Percentiles rank a stretch among this genome's conserved stretches.
Conservation (phyloP, 2,888 invertebrate species). For the Amblyjoppa proteus region DNA sequence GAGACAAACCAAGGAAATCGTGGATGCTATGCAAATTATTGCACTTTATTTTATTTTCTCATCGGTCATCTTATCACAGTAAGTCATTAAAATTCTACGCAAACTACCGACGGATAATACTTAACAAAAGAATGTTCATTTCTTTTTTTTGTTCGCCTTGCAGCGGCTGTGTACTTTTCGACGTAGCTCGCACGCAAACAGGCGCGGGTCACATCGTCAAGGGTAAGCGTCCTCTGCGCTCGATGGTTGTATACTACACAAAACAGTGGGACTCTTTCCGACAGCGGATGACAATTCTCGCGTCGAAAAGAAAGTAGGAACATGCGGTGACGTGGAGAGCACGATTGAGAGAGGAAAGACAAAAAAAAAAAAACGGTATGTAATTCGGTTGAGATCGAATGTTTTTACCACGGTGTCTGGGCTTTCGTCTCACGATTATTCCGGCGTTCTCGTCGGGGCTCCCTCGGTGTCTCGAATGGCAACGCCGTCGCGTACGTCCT, state of each 20-base stretch:
- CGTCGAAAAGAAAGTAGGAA: slow-evolving; percentile 22
- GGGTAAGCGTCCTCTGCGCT: background rate
- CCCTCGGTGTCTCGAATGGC: background rate
- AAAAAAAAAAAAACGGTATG: slow-evolving; percentile 17
- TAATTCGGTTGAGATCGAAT: slow-evolving; percentile 47
- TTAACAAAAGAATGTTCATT: background rate
- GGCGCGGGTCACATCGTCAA: slow-evolving; percentile 8
- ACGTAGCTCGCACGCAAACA: background rate
- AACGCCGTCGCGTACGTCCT: background rate
- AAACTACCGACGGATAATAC: background rate
- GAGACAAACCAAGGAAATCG: slow-evolving; percentile 29
- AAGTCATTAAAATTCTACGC: slow-evolving; percentile 29
- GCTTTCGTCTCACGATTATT: slow-evolving; percentile 17
- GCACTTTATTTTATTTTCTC: slow-evolving; percentile 48
- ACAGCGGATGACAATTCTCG: slow-evolving; percentile 2
- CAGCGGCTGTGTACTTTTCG: slow-evolving; percentile 2
- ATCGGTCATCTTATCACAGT: slow-evolving; percentile 30
- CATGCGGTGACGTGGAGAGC: slow-evolving; percentile 36
- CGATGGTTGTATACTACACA: background rate
- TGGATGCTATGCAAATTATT: slow-evolving; percentile 35
- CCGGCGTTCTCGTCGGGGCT: background rate
- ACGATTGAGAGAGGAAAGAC: background rate
- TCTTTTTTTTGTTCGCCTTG: slow-evolving; percentile 1
- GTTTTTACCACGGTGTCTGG: slow-evolving; percentile 48
- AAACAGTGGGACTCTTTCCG: background rate